phyloP scores from a whole-genome alignment of 92 coral and sea anemone species.

The Hydrozoanthus gracilis region DNA sequence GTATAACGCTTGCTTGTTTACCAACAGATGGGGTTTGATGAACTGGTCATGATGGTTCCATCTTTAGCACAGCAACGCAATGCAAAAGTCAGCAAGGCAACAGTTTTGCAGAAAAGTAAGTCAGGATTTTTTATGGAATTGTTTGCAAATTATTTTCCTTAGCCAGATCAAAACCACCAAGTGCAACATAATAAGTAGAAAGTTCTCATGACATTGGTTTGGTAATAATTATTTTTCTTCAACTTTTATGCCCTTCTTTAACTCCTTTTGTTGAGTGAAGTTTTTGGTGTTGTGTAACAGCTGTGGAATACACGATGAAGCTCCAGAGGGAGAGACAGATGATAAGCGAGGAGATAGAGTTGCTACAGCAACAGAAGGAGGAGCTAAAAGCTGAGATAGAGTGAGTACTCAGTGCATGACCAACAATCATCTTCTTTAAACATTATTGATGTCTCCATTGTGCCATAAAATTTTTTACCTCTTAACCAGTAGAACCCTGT shows the following conservation, averaged over 20 bases:
- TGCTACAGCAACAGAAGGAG: slow-evolving; percentile 78
- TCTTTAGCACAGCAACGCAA: slow-evolving; percentile 87
- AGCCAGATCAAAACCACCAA: no score
- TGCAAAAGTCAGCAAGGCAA: slow-evolving; percentile 94
- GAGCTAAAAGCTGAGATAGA: slow-evolving; percentile 84
- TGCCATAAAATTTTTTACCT: no score
- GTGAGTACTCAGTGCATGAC: slow-evolving; percentile 38
- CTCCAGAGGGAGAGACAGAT: slow-evolving; percentile 83
- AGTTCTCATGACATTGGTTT: no score
- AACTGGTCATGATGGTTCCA: slow-evolving; percentile 86
- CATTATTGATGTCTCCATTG: no score
- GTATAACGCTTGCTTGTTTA: not conserved
- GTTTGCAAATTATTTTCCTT: no score
- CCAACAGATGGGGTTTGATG: slow-evolving; percentile 95
- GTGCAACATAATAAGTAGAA: no score
- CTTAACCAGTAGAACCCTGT: not conserved
- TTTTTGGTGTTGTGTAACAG: slow-evolving; percentile 36
- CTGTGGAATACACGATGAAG: slow-evolving; percentile 89
- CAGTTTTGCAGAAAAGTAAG: slow-evolving; percentile 94
- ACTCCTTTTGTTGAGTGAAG: no score
- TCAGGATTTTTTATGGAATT: not conserved
- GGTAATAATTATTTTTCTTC: no score
- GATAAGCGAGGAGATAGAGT: slow-evolving; percentile 81
- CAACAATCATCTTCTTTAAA: no score
- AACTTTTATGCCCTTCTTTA: no score